These are phyloP conservation scores for Drosophila infuscata DNA, from an alignment of 2,888 invertebrate genomes.

Conservation along the genomic window DNA sequence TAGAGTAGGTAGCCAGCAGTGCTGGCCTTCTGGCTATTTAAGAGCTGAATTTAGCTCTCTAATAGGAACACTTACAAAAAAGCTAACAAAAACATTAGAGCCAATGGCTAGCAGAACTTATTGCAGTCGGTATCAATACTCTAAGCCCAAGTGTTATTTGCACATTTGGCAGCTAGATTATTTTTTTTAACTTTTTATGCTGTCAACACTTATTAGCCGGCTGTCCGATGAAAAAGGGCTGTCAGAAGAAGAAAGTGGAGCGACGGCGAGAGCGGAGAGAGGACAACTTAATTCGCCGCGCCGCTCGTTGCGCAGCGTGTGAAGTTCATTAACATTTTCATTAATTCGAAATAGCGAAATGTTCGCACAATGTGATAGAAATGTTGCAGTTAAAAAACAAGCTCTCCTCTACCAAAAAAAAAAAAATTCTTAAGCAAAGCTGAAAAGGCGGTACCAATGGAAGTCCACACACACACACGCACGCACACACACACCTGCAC, in stretches of 20 bases:
- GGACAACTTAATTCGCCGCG: constrained; percentile 49
- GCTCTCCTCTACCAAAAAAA: neutral
- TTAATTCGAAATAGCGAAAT: constrained; percentile 74
- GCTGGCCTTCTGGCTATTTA: constrained; percentile 7
- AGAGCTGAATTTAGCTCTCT: neutral
- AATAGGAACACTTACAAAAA: neutral
- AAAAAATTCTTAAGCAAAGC: constrained; percentile 15
- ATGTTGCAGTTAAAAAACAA: constrained; percentile 68
- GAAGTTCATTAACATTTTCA: constrained; percentile 84
- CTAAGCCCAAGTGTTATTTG: neutral
- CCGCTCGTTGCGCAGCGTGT: constrained; percentile 69
- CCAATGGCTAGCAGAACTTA: no score
- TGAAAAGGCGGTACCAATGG: constrained; percentile 20
- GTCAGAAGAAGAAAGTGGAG: constrained; percentile 37
- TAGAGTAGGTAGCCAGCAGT: constrained; percentile 52
- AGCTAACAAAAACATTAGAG: neutral
- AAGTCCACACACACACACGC: neutral
- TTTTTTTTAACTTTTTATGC: neutral
- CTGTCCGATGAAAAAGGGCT: constrained; percentile 52
- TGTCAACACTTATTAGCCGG: constrained; percentile 13
- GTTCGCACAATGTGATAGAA: constrained; percentile 52
- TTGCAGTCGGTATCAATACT: neutral
- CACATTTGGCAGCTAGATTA: neutral
- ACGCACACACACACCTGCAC: constrained; percentile 74
- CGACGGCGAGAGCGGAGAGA: constrained; percentile 17